These are phyloP conservation scores for Catharus fuscescens DNA, from an alignment of 2,113 vertebrate species.

Conservation along the genomic window DNA sequence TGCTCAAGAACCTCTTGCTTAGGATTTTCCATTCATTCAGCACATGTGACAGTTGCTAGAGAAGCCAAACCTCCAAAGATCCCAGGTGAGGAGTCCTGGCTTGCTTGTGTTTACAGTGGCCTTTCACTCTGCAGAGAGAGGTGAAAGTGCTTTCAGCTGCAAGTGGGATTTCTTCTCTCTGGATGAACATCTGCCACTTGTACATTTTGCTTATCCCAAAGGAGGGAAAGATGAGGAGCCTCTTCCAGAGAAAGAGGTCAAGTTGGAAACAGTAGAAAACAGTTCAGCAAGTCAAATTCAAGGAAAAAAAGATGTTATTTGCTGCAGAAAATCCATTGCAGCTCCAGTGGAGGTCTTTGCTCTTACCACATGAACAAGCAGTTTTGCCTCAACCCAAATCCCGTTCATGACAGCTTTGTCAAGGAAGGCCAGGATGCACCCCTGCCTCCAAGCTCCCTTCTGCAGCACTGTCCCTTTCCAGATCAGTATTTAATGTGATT, in stretches of 20 bases:
- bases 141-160: not conserved
- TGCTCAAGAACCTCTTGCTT: not conserved
- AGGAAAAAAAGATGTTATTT: not conserved
- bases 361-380: not conserved
- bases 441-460: not conserved
- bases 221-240: not conserved
- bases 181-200: conserved; percentile 1
- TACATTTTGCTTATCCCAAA: not conserved
- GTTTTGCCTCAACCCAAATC: not conserved
- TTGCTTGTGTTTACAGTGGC: not conserved
- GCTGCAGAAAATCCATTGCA: not conserved
- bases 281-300: not conserved
- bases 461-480: not conserved
- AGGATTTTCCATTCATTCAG: not conserved
- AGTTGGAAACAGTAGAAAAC: not conserved
- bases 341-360: not conserved
- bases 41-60: not conserved
- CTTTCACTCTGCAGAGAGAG: conserved; percentile 12
- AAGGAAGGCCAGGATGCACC: not conserved
- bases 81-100: not conserved
- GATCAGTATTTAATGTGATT: not conserved
- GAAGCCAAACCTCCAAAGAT: not conserved
- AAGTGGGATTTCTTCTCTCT: not conserved
- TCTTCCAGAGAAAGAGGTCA: not conserved
- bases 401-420: not conserved